phyloP scores from a whole-genome alignment of 2,797 vertebrate genomes.

The Champsocephalus gunnari region DNA sequence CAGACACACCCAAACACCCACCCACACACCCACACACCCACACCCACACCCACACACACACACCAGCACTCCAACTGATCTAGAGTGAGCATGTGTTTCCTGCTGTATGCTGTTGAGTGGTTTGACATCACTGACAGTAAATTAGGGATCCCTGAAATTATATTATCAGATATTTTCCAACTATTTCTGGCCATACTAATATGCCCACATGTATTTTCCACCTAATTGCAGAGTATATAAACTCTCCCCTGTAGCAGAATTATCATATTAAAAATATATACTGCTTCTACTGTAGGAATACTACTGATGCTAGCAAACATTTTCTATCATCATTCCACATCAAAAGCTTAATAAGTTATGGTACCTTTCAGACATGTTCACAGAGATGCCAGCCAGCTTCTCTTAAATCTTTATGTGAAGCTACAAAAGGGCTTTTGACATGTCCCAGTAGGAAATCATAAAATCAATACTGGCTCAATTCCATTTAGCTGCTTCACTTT shows the following conservation, averaged over 20 bases:
- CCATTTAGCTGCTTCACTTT: constrained; percentile 5
- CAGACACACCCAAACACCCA: neutral
- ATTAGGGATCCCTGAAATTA: neutral
- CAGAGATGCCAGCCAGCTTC: neutral
- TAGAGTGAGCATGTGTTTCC: constrained; percentile 3
- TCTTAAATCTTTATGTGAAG: neutral
- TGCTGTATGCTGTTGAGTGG: constrained; percentile 17
- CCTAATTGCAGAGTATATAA: no score
- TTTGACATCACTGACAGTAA: constrained; percentile 33
- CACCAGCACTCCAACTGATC: neutral
- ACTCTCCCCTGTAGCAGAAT: no score
- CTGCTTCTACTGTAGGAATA: neutral
- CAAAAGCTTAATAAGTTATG: neutral
- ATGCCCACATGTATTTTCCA: no score
- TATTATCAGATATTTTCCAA: no score
- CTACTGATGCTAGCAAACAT: neutral
- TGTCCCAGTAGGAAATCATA: neutral
- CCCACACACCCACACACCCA: neutral
- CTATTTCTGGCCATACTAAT: no score
- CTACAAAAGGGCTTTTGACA: neutral
- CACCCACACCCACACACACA: no score
- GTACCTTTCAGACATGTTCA: neutral
- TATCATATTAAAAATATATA: no score
- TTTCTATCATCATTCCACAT: neutral
- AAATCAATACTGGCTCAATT: constrained; percentile 17